Percentiles rank a stretch among this genome's conserved stretches.
Conservation (phyloP, 2,113 vertebrate genomes). For the Cariama cristata region DNA sequence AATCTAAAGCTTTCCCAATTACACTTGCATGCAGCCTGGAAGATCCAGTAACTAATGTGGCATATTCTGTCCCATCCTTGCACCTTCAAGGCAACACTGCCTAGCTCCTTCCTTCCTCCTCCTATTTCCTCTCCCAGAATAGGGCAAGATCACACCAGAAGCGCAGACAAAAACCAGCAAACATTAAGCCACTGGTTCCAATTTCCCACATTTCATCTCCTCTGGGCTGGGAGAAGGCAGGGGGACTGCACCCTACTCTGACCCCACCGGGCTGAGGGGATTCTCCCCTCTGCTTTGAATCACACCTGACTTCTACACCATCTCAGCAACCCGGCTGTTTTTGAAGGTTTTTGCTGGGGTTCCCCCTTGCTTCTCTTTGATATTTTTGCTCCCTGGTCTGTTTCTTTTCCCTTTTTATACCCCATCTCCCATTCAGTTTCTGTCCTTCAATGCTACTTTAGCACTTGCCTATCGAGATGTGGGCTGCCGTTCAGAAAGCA, state of each 20-base stretch:
- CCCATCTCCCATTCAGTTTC: not conserved
- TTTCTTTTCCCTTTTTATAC: not conserved
- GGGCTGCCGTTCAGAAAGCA: accelerated
- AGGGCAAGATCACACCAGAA: not conserved
- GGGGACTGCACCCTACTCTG: not conserved
- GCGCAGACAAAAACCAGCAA: not conserved
- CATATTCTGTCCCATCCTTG: not conserved
- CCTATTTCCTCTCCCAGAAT: accelerated
- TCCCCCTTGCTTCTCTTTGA: accelerated
- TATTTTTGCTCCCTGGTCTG: not conserved
- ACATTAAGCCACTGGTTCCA: not conserved
- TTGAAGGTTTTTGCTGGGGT: not conserved
- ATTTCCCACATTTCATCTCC: not conserved
- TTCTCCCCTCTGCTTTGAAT: not conserved
- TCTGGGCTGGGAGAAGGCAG: not conserved
- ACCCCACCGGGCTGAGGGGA: accelerated
- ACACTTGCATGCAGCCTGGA: not conserved
- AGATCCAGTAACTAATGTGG: accelerated
- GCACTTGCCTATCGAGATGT: accelerated
- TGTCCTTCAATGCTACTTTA: not conserved
- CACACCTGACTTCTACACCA: accelerated
- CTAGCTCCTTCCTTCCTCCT: not conserved
- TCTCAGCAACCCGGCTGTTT: not conserved
- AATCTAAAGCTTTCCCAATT: not conserved
- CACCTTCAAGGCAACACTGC: not conserved